These are phyloP conservation scores for Actinostola sp. DNA, from an alignment of 92 coral and sea anemone genomes.

Conservation along the genomic window DNA sequence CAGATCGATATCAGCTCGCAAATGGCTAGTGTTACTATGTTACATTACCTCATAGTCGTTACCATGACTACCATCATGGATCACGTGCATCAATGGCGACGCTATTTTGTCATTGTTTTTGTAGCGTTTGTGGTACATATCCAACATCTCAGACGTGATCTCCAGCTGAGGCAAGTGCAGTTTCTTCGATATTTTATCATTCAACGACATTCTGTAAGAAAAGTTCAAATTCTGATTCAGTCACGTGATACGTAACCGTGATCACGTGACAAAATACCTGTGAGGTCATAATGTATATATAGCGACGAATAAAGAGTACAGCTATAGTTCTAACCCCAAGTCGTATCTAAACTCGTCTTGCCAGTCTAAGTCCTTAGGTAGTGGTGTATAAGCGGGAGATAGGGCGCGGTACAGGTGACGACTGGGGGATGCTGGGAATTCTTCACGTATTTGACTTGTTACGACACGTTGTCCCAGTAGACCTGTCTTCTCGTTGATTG, in stretches of 20 bases:
- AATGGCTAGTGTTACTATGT: no score
- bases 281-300: background rate
- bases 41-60: background rate
- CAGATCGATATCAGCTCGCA: no score
- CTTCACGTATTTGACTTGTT: conserved; percentile 88
- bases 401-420: conserved; percentile 86
- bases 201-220: conserved; percentile 2
- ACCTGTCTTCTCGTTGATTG: conserved; percentile 83
- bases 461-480: conserved; percentile 88
- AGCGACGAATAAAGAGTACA: conserved; percentile 25
- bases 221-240: background rate
- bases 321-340: conserved; percentile 35
- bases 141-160: conserved; percentile 2
- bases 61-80: background rate
- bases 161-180: conserved; percentile 61
- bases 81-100: conserved; percentile 10
- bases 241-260: background rate
- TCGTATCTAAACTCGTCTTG: conserved; percentile 84
- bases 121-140: conserved; percentile 51
- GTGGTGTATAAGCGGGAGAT: conserved; percentile 86
- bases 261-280: background rate
- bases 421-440: conserved; percentile 86
- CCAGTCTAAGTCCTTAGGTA: conserved; percentile 82
- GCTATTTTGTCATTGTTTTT: conserved; percentile 45
- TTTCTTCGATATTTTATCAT: conserved; percentile 6